Evolutionary conservation across 2,113 vertebrate species (phyloP).

Genomic region (Stictonetta naevosa): DNA sequence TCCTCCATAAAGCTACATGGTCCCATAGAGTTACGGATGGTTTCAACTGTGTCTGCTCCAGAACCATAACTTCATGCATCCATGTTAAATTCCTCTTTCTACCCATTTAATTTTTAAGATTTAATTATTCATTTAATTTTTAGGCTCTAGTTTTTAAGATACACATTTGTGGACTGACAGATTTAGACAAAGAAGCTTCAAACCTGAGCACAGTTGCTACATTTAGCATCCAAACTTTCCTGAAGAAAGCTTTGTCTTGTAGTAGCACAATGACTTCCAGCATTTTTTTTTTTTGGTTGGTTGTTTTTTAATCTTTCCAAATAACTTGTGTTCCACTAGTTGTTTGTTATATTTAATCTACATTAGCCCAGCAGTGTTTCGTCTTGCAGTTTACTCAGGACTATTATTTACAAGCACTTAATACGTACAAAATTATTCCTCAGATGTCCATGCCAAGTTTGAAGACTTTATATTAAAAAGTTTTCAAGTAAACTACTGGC

Average conservation of each 20-base stretch:
- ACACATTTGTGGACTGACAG: not conserved
- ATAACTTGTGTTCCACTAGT: not conserved
- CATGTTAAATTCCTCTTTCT: not conserved
- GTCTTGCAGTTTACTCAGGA: not conserved
- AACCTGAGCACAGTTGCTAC: not conserved
- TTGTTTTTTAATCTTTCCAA: not conserved
- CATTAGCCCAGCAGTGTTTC: constrained; percentile 25
- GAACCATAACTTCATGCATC: not conserved
- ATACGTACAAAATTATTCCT: not conserved
- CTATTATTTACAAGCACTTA: constrained; percentile 24
- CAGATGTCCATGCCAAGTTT: constrained; percentile 19
- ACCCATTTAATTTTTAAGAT: not conserved
- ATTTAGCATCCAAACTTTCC: not conserved
- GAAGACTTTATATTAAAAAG: not conserved
- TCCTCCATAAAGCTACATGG: fast-evolving
- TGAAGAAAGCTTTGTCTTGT: not conserved
- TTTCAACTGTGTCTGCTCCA: not conserved
- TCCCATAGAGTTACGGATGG: not conserved
- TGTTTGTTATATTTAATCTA: not conserved
- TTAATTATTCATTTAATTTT: not conserved
- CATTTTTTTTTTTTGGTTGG: not conserved
- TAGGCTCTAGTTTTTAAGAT: not conserved
- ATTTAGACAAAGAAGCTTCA: not conserved
- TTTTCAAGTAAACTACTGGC: constrained; percentile 16
- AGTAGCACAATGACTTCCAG: not conserved